phyloP scores from a whole-genome alignment of 2,888 invertebrate genomes.

The Sinopyrophorus schimmeli region DNA sequence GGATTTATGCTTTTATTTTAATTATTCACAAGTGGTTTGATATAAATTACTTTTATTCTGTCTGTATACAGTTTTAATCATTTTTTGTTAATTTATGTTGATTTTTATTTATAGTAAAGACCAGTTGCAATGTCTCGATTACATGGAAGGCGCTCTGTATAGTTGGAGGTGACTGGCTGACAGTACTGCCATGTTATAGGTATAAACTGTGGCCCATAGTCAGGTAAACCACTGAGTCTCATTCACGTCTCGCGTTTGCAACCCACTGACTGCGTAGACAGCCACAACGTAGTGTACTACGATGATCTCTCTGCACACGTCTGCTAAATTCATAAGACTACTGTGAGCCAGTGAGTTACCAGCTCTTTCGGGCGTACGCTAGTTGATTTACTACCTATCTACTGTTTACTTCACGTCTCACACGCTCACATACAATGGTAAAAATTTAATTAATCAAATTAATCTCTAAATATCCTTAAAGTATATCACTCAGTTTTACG shows the following conservation, averaged over 20 bases:
- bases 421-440: slow-evolving; percentile 52
- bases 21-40: background rate
- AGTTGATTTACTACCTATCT: slow-evolving; percentile 47
- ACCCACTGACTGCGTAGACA: slow-evolving; percentile 52
- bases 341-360: slow-evolving; percentile 54
- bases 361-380: slow-evolving; percentile 46
- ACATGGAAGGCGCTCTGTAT: slow-evolving; percentile 28
- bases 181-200: slow-evolving; percentile 58
- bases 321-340: slow-evolving; percentile 50
- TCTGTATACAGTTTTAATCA: background rate
- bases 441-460: slow-evolving; percentile 40
- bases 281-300: slow-evolving; percentile 50
- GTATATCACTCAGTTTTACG: slow-evolving; percentile 18
- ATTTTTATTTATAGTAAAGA: slow-evolving; percentile 14
- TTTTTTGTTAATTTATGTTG: no score
- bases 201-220: slow-evolving; percentile 56
- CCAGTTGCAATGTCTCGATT: slow-evolving; percentile 28
- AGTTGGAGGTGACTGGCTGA: slow-evolving; percentile 46
- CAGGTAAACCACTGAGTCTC: slow-evolving; percentile 52
- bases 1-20: slow-evolving; percentile 14
- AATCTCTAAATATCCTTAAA: slow-evolving; percentile 32
- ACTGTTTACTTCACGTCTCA: slow-evolving; percentile 52
- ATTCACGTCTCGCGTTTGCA: slow-evolving; percentile 49
- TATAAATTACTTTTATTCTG: background rate
- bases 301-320: slow-evolving; percentile 50